phyloP scores from a whole-genome alignment of 2,888 invertebrate genomes.

The Hydrotaea cyrtoneurina region DNA sequence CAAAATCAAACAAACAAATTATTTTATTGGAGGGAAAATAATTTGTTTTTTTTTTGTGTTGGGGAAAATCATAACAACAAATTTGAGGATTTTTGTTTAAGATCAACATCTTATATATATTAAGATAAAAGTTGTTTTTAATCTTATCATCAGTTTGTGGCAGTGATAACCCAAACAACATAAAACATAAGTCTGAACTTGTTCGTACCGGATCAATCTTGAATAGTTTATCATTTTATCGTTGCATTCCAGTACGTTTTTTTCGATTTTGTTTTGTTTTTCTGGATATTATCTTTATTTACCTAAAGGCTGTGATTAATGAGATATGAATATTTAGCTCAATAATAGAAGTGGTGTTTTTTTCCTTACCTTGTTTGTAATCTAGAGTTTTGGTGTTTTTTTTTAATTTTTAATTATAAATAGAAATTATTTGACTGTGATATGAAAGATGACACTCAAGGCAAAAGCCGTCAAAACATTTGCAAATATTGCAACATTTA shows the following conservation, averaged over 20 bases:
- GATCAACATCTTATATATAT: background rate
- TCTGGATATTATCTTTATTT: background rate
- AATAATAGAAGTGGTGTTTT: background rate
- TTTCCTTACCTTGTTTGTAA: background rate
- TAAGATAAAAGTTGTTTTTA: background rate
- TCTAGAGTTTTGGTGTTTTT: background rate
- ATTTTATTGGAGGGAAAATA: background rate
- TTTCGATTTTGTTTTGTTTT: background rate
- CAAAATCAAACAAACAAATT: background rate
- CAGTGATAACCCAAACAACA: background rate
- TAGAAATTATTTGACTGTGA: background rate
- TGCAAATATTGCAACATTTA: background rate
- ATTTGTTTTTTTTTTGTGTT: too few relatives aligned
- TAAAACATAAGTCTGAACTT: background rate
- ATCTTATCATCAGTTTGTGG: background rate
- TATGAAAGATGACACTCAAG: background rate
- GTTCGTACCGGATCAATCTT: background rate
- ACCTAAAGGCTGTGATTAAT: constrained; percentile 13
- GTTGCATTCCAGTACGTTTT: background rate
- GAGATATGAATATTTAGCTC: background rate
- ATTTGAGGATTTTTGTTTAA: background rate
- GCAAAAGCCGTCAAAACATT: background rate
- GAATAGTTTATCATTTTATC: background rate
- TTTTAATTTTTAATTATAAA: constrained; percentile 1
- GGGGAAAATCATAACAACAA: background rate